These are phyloP conservation scores for Plutella xylostella DNA, from an alignment of 2,888 invertebrate species.

Conservation along the genomic window DNA sequence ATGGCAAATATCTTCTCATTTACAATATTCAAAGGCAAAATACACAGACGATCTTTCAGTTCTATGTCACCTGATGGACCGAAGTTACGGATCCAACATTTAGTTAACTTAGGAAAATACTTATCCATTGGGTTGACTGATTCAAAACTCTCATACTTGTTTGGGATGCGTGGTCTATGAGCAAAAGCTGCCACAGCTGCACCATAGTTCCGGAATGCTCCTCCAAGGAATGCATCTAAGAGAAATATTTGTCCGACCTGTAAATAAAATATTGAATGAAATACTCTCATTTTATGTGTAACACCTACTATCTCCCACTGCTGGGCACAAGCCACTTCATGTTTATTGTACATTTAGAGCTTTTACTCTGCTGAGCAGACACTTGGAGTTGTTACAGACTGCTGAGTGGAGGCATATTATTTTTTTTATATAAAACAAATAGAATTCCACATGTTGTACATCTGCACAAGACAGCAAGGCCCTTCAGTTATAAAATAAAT, in stretches of 20 bases:
- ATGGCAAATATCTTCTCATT: conserved; percentile 84
- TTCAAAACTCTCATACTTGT: conserved; percentile 34
- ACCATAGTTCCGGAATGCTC: conserved; percentile 73
- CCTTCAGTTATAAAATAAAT: too few species aligned
- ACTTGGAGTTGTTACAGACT: not conserved
- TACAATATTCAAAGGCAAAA: conserved; percentile 82
- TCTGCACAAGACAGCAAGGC: conserved; percentile 4
- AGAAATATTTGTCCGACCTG: conserved; percentile 77
- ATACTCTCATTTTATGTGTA: too few species aligned
- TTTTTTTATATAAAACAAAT: too few species aligned
- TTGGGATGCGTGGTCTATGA: conserved; percentile 38
- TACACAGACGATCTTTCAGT: conserved; percentile 73
- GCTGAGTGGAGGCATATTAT: too few species aligned
- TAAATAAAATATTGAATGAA: too few species aligned
- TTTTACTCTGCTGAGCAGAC: too few species aligned
- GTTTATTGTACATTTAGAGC: too few species aligned
- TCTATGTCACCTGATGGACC: conserved; percentile 72
- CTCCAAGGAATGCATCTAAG: conserved; percentile 74
- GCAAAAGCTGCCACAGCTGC: conserved; percentile 60
- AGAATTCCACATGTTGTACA: too few species aligned
- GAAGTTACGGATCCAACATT: conserved; percentile 69
- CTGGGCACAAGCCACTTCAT: too few species aligned
- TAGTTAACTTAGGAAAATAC: conserved; percentile 77
- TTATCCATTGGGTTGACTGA: conserved; percentile 75
- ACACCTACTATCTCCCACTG: too few species aligned